These are phyloP conservation scores for Xiphydria camelus DNA, from an alignment of 2,888 invertebrate species.

Conservation along the genomic window DNA sequence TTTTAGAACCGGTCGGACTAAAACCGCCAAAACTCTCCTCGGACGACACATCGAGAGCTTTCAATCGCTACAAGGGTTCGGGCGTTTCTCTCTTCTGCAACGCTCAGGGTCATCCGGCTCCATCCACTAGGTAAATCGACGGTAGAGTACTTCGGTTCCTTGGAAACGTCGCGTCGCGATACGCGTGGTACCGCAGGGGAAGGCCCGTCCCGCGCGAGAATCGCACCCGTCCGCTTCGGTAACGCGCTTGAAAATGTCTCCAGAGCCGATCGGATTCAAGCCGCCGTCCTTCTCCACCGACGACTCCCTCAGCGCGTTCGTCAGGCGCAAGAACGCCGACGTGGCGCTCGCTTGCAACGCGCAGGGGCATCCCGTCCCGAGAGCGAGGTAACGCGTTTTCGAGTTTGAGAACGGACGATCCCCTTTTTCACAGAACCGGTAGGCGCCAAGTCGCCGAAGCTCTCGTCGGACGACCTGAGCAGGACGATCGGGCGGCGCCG, in stretches of 20 bases:
- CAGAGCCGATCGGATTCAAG: constrained; percentile 72
- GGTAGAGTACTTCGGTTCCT: too few species aligned
- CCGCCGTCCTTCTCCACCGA: constrained; percentile 69
- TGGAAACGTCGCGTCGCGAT: background rate
- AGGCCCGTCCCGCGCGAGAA: too few species aligned
- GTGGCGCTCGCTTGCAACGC: constrained; percentile 60
- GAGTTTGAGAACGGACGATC: background rate
- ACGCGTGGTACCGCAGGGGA: background rate
- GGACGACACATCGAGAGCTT: constrained; percentile 40
- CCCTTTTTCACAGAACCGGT: constrained; percentile 54
- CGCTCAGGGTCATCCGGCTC: constrained; percentile 60
- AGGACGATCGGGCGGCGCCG: constrained; percentile 63
- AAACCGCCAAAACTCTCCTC: constrained; percentile 67
- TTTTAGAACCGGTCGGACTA: constrained; percentile 66
- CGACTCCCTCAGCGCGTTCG: constrained; percentile 66
- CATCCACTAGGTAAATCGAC: constrained; percentile 57
- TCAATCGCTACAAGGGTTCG: constrained; percentile 12
- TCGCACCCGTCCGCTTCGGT: too few species aligned
- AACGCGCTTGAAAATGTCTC: constrained; percentile 17
- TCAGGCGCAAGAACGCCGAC: constrained; percentile 51
- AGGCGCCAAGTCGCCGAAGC: constrained; percentile 64
- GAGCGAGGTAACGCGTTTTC: constrained; percentile 64
- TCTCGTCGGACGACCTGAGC: constrained; percentile 65
- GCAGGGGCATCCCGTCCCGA: constrained; percentile 72
- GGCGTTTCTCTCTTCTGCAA: constrained; percentile 53